Evolutionary conservation across 1,140 invertebrate species (phyloP), one percentile per base, ranked within the genome.

Genomic region (Daktulosphaira vitifoliae): DNA sequence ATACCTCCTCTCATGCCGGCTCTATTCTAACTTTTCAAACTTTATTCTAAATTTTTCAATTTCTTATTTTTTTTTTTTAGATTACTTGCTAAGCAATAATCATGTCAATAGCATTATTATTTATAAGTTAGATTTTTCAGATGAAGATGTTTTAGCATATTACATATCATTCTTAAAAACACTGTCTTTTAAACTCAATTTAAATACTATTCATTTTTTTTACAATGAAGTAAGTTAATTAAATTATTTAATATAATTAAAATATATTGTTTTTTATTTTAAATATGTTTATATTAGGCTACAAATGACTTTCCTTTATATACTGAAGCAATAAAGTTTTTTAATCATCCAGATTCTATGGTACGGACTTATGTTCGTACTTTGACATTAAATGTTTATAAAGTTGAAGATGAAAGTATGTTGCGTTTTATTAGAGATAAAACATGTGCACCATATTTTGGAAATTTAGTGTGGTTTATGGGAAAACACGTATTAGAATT

Each of bases 111-210:
- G 90, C 37, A 99, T 99, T 72, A 99, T 99, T 74, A 90, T 96
- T 39, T 96, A 99, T 77, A 97, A 97, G 78, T 99, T 99, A 82
- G 96, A 99, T 76, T 97, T 99, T 73, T 94, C 92, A 15, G 96
- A 99, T 78, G 97, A 99, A 79, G 97, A 99, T 82, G 94, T 99
- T 2, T 98, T 99, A 93, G 96, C 96, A 5, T 99, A 99, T 76
- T 99, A 99, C 76, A 98, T 99, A 74, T 96, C 96, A 49, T 99
- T 99, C 75, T 76, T 99, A 64, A 99, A 99, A 77, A 99, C 96
- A 0, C 79, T 99, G 16, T 99, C 96, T 69, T 80, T 99, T 39
- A 99, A 99, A 78, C 77, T 99, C n/a, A 99, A 99, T 78, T 84
- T 87, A 68, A 93, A 99, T 75, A 99, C 96, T 2, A 96, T 99